A percentile compares a stretch with the other conserved stretches of the same genome.
These are phyloP conservation scores for Heliconius hermathena DNA, from an alignment of 1,140 invertebrate species.

Conservation along the genomic window DNA sequence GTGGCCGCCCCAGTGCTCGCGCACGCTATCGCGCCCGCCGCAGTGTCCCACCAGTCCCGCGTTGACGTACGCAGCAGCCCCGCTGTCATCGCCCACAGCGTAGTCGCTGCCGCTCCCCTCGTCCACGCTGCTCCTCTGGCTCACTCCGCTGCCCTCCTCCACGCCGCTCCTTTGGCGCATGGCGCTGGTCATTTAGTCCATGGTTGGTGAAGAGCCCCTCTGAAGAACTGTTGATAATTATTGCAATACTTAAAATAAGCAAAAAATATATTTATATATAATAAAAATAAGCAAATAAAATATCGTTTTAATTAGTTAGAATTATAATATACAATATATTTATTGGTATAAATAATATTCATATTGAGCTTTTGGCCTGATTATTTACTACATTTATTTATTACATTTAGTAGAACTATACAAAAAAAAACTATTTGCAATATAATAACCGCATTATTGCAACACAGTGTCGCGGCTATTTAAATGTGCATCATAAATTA, in stretches of 20 bases:
- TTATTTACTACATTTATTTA: too few species aligned
- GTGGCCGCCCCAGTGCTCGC: conserved; percentile 53
- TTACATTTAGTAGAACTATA: too few species aligned
- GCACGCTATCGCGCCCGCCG: conserved; percentile 57
- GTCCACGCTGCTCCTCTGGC: conserved; percentile 40
- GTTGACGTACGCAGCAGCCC: conserved; percentile 51
- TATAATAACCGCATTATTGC: too few species aligned
- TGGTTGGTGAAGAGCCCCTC: conserved; percentile 58
- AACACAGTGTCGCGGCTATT: too few species aligned
- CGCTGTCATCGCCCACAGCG: conserved; percentile 49
- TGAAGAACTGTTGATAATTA: conserved; percentile 57
- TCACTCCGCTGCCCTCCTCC: conserved; percentile 42
- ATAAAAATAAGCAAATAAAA: too few species aligned
- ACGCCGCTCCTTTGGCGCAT: conserved; percentile 43
- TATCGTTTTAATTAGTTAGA: too few species aligned
- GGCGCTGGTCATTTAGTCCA: conserved; percentile 46
- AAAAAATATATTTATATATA: too few species aligned
- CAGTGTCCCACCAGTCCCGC: conserved; percentile 64
- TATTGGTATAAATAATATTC: too few species aligned
- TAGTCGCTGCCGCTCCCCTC: conserved; percentile 45
- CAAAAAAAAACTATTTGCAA: too few species aligned
- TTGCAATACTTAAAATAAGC: conserved; percentile 2
- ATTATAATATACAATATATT: too few species aligned
- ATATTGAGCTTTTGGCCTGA: too few species aligned
- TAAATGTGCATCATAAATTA: too few species aligned